phyloP scores from a whole-genome alignment of 1,140 invertebrate species.

The Aricia agestis region DNA sequence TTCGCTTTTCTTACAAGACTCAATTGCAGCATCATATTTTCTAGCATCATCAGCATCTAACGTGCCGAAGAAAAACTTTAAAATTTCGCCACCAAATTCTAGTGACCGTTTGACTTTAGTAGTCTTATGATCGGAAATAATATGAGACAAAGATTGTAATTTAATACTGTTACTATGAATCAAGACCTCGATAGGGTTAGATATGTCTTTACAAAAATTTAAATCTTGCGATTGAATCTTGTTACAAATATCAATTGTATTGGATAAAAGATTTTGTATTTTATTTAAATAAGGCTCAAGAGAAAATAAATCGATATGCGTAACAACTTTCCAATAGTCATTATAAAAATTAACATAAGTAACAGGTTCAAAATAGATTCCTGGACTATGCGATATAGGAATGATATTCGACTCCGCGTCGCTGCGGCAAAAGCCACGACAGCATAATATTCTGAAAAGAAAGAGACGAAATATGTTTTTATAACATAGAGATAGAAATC shows the following conservation, averaged over 20 bases:
- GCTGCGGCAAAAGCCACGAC: background rate
- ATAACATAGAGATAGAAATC: too few relatives aligned
- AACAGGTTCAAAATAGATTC: slow-evolving; percentile 32
- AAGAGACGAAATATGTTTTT: too few relatives aligned
- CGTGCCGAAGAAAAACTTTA: too few relatives aligned
- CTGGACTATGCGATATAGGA: slow-evolving; percentile 31
- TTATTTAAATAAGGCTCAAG: slow-evolving; percentile 25
- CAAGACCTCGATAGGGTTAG: slow-evolving; percentile 8
- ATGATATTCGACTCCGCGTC: slow-evolving; percentile 8
- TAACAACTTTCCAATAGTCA: slow-evolving; percentile 33
- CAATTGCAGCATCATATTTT: too few relatives aligned
- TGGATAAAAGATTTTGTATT: slow-evolving; percentile 23
- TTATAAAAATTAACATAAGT: slow-evolving; percentile 28
- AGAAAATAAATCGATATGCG: slow-evolving; percentile 23
- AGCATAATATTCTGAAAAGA: too few relatives aligned
- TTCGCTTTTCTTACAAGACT: too few relatives aligned
- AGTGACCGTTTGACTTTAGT: slow-evolving; percentile 10
- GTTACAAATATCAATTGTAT: slow-evolving; percentile 24
- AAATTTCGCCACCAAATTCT: background rate
- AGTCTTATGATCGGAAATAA: slow-evolving; percentile 8
- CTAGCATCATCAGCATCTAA: too few relatives aligned
- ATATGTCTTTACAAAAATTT: slow-evolving; percentile 16
- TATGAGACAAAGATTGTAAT: slow-evolving; percentile 17
- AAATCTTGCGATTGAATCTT: slow-evolving; percentile 15
- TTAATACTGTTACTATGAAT: slow-evolving; percentile 13